These are phyloP conservation scores for Rhabdophis nuchalis DNA, from an alignment of 2,797 vertebrate genomes.

Conservation along the genomic window DNA sequence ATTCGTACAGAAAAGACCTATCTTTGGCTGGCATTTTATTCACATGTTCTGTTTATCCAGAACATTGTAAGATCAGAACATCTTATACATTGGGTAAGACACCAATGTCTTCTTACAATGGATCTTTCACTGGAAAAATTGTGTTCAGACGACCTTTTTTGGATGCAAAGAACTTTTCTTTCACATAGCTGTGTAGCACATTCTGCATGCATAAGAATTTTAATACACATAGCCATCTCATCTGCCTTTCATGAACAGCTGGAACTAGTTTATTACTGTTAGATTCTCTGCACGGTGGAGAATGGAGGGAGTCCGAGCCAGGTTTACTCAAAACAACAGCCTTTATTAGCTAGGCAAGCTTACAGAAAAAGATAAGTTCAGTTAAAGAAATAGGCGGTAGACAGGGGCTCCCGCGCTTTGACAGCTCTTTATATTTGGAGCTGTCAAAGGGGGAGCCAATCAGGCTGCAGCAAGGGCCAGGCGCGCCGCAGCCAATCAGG, in stretches of 20 bases:
- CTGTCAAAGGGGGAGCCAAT: too few relatives aligned
- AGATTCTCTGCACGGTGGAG: too few relatives aligned
- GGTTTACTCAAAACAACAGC: too few relatives aligned
- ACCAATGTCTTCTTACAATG: not conserved
- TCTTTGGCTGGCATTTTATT: not conserved
- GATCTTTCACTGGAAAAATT: not conserved
- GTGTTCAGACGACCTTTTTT: not conserved
- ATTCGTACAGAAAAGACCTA: conserved; percentile 22
- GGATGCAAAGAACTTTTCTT: not conserved
- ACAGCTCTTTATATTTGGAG: too few relatives aligned
- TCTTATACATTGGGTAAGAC: not conserved
- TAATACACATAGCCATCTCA: not conserved
- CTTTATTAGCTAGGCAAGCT: too few relatives aligned
- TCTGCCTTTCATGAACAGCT: not conserved
- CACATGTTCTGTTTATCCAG: not conserved
- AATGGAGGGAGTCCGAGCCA: too few relatives aligned
- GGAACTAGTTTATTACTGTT: not conserved
- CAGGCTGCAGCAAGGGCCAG: too few relatives aligned
- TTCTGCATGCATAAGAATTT: not conserved
- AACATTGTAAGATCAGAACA: not conserved
- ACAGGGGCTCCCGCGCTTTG: too few relatives aligned
- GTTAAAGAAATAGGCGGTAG: too few relatives aligned
- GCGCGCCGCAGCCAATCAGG: too few relatives aligned
- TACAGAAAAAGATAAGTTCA: too few relatives aligned
- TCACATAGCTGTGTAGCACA: not conserved